Evolutionary conservation across 92 coral and sea anemone genomes (phyloP), one percentile per base, ranked within the genome.

Genomic region (Actinernus sp.): DNA sequence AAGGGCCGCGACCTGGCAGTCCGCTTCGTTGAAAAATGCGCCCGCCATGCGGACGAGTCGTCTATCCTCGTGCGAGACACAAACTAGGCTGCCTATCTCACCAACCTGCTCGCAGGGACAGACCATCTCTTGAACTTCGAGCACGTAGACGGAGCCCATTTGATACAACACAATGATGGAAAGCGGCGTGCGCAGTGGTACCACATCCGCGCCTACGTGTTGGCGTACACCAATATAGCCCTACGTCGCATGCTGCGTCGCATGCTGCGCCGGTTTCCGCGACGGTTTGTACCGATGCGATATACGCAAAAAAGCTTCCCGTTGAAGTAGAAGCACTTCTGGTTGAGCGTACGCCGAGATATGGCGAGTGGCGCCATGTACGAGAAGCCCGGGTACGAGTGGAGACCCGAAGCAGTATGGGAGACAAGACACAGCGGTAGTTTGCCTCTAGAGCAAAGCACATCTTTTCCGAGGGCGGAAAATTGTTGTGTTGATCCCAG

Each of bases 211-310:
- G 72, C 72, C 0, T 64, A 21, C 59, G 44, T 64, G 43, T 27
- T 64, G 26, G 72, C 62, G 21, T 60, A n/a, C n/a, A n/a, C n/a
- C n/a, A n/a, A n/a, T n/a, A n/a, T n/a, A n/a, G n/a, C n/a, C n/a
- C n/a, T n/a, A 60, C 51, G 37, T 53, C 0, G 49, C 1, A 60
- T 40, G 0, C 18, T 73, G 60, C 71, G 71, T 0, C 18, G 77
- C 36, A 73, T 73, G 81, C 31, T 61, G 5, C 51, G 81, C 49
- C 81, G 63, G 11, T 73, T 73, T 22, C 81, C 32, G 10, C 52
- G 55, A 45, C 60, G 28, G 71, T 61, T 16, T 73, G 81, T 54
- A 73, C 81, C 7, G 81, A 73, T 43, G 71, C 81, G 51, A 73
- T 73, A 17, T 73, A 73, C 64, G 81, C 71, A 36, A 61, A 61